Percentiles rank a stretch among this genome's conserved stretches.
Conservation (phyloP, 2,113 vertebrate species). For the Perca fluviatilis region DNA sequence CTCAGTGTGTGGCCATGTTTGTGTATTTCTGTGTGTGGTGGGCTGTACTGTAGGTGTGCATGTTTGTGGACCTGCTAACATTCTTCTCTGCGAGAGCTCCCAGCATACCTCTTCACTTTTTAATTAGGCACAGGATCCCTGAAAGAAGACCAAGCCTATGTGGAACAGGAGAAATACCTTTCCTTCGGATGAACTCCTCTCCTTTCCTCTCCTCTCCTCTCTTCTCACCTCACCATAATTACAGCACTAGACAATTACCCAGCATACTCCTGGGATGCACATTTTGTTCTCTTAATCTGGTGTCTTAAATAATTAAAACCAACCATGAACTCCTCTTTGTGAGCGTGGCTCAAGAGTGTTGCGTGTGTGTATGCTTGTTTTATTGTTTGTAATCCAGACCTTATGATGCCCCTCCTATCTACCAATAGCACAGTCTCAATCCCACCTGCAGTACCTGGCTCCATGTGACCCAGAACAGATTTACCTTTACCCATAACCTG, state of each 20-base stretch:
- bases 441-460: neutral
- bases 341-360: conserved; percentile 56
- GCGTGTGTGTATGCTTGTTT: neutral
- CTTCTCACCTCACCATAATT: conserved; percentile 72
- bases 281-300: conserved; percentile 85
- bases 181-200: conserved; percentile 50
- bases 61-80: conserved; percentile 56
- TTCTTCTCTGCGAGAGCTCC: conserved; percentile 46
- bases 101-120: conserved; percentile 64
- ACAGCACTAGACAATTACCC: conserved; percentile 81
- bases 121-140: conserved; percentile 68
- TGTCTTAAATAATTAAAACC: conserved; percentile 84
- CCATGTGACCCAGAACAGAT: conserved; percentile 17
- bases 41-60: conserved; percentile 41
- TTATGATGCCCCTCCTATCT: conserved; percentile 6
- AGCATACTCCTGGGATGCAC: conserved; percentile 74
- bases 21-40: conserved; percentile 43
- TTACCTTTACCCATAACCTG: conserved; percentile 35
- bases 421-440: conserved; percentile 5
- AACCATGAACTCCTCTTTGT: conserved; percentile 65
- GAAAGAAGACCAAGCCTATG: conserved; percentile 46
- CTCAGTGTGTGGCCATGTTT: conserved; percentile 55
- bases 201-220: conserved; percentile 8
- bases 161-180: conserved; percentile 62
- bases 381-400: conserved; percentile 2